phyloP scores from a whole-genome alignment of 1,140 invertebrate species.

The Drosophila watanabei region DNA sequence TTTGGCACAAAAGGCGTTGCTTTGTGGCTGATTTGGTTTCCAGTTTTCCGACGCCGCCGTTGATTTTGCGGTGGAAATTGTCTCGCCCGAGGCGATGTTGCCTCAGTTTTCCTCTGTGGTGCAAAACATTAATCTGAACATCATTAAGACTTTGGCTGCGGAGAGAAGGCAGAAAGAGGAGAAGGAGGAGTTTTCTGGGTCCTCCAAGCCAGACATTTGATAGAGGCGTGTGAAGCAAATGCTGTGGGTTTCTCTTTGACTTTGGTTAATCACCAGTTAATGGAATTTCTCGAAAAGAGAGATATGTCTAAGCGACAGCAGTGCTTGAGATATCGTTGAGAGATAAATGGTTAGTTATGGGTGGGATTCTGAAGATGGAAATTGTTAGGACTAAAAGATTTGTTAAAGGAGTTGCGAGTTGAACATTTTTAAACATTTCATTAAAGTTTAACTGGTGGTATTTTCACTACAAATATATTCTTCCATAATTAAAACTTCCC shows the following conservation, averaged over 20 bases:
- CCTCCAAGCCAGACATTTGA: constrained; percentile 36
- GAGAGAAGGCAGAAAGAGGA: constrained; percentile 16
- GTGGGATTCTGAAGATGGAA: too few species aligned
- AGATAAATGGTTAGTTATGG: constrained; percentile 8
- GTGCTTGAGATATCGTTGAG: background rate
- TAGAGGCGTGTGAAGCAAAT: constrained; percentile 58
- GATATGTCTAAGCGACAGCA: constrained; percentile 29
- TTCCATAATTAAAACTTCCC: too few species aligned
- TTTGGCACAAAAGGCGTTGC: constrained; percentile 74
- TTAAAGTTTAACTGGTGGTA: background rate
- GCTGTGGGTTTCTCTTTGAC: constrained; percentile 53
- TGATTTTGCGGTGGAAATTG: constrained; percentile 51
- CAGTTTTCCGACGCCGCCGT: constrained; percentile 29
- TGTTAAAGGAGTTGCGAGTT: background rate
- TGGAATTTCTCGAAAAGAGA: constrained; percentile 35
- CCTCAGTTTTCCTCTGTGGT: constrained; percentile 33
- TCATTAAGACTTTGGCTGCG: constrained; percentile 60
- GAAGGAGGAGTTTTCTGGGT: constrained; percentile 28
- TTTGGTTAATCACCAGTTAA: constrained; percentile 47
- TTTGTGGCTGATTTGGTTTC: constrained; percentile 59
- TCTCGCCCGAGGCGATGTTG: constrained; percentile 43
- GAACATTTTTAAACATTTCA: background rate
- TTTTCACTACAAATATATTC: background rate
- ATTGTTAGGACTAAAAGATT: background rate
- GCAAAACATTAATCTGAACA: constrained; percentile 77